These are phyloP conservation scores for Pomatostomus ruficeps DNA, from an alignment of 2,113 vertebrate genomes.

Conservation along the genomic window DNA sequence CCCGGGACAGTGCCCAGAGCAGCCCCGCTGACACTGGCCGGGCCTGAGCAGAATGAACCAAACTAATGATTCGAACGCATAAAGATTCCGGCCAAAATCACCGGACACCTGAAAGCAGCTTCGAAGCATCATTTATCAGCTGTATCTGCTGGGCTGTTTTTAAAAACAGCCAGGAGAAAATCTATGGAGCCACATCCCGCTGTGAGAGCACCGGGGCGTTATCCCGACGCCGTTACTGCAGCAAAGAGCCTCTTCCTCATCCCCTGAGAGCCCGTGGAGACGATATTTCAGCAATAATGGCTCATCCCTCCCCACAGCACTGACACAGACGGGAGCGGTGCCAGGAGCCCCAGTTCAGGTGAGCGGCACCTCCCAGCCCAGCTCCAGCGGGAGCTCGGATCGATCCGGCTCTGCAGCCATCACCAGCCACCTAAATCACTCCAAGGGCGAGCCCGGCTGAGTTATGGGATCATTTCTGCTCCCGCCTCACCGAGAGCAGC, in stretches of 20 bases:
- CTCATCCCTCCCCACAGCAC: conserved; percentile 43
- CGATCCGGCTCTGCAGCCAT: conserved; percentile 53
- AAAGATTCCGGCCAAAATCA: background rate
- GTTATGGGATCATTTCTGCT: conserved; percentile 1
- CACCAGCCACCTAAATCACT: conserved; percentile 46
- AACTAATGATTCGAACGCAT: background rate
- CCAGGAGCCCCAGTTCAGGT: conserved; percentile 54
- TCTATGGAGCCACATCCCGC: background rate
- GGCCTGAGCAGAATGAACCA: background rate
- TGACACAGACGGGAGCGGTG: conserved; percentile 49
- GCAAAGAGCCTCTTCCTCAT: conserved; percentile 37
- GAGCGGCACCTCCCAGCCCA: conserved; percentile 29
- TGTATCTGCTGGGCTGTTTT: background rate
- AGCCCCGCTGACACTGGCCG: background rate
- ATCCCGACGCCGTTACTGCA: background rate
- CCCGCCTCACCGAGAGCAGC: background rate
- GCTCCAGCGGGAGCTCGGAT: conserved; percentile 64
- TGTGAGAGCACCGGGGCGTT: background rate
- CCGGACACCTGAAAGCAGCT: background rate
- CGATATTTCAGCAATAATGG: conserved; percentile 44
- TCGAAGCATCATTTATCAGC: background rate
- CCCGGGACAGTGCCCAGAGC: background rate
- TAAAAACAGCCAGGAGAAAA: background rate
- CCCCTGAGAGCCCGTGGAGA: conserved; percentile 30
- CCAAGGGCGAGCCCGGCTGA: conserved; percentile 57